phyloP scores from a whole-genome alignment of 2,797 vertebrate species.

The Octomys mimax region DNA sequence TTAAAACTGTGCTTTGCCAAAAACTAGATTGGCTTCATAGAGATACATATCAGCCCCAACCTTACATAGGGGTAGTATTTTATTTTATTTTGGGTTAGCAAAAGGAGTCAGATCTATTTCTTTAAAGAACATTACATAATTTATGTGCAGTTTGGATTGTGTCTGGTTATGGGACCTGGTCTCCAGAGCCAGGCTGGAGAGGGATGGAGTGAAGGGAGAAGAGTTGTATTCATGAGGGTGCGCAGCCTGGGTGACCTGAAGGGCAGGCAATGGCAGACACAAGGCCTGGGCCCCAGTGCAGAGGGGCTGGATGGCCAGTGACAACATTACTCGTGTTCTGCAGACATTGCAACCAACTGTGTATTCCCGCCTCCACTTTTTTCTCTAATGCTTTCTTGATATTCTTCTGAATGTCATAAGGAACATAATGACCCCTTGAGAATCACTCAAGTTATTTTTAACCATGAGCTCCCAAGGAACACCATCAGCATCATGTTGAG shows the following conservation, averaged over 20 bases:
- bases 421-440: background rate
- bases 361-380: background rate
- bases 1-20: slow-evolving; percentile 62
- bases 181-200: background rate
- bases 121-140: slow-evolving; percentile 33
- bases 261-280: background rate
- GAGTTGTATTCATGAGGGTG: background rate
- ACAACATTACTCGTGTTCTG: background rate
- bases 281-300: background rate
- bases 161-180: background rate
- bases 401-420: background rate
- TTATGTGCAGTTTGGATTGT: background rate
- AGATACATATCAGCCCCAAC: slow-evolving; percentile 37
- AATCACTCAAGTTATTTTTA: slow-evolving; percentile 3
- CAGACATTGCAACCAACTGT: background rate
- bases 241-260: background rate
- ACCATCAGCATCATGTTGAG: background rate
- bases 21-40: slow-evolving; percentile 16
- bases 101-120: background rate
- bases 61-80: background rate
- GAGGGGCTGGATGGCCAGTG: background rate
- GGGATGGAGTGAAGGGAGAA: background rate
- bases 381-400: background rate
- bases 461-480: background rate
- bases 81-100: background rate